Evolutionary conservation across 2,888 invertebrate species (phyloP), one percentile per base, ranked within the genome.

Genomic region (Cryptophagus acutangulus): DNA sequence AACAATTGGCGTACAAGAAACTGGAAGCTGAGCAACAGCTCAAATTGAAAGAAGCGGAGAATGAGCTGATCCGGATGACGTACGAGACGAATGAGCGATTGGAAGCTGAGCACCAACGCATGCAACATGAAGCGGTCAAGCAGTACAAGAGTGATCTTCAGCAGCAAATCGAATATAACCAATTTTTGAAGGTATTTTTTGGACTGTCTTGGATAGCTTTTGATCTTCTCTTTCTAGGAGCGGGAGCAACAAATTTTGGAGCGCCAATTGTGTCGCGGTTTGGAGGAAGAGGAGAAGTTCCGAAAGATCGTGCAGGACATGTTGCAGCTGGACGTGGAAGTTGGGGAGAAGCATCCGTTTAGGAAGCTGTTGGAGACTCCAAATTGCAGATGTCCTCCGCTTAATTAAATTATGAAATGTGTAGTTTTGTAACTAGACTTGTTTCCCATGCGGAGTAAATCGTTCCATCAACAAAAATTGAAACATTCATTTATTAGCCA

Each of bases 131-230:
- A 33, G 61, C 59, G 17, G 50, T 49, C 17, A 41, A 50, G 12
- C 58, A 65, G 40, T 70, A 70, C 41, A 46, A 62, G 10, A 56
- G 65, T 3, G 70, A 71, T 43, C 48, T 71, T 16, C 51, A 55
- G 29, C 57, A 65, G 40, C 71, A 71, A 51, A 69, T 70, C 26
- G 64, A 68, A 39, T 65, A 67, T 45, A 65, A 63, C 33, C 61
- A 62, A 38, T 10, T 55, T 20, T 40, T 66, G 16, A 62, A 61
- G 58, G 70, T 69, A 55, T 37, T 9, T 15, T 29, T 9, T 12
- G 8, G 14, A 20, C 8, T 31, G 12, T 14, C 26, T 13, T 16
- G 24, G 18, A 12, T n/a, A n/a, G 28, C 9, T n/a, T 28, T 28
- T 30, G n/a, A 9, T 24, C 29, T 40, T 29, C 1, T 36, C 25